phyloP scores from a whole-genome alignment of 2,113 vertebrate genomes.

The Eleginops maclovinus region DNA sequence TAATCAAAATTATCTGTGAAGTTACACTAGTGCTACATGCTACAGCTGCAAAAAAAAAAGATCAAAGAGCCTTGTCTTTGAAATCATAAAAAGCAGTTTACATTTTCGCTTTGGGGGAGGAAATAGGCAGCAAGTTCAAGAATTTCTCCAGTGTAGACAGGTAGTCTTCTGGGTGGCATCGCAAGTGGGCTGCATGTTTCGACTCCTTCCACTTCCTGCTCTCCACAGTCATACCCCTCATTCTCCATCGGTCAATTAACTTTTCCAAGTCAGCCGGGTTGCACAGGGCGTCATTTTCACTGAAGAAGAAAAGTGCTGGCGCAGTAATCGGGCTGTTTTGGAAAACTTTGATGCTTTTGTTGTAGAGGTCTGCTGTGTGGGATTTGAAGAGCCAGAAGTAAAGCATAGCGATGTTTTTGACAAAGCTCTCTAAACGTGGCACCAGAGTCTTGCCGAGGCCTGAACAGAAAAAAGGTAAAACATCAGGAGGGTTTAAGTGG shows the following conservation, averaged over 20 bases:
- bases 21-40: neutral
- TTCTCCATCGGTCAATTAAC: conserved; percentile 60
- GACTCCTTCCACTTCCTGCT: conserved; percentile 74
- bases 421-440: conserved; percentile 60
- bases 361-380: conserved; percentile 60
- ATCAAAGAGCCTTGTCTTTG: neutral
- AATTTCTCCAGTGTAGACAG: conserved; percentile 46
- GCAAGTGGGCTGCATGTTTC: conserved; percentile 63
- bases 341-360: conserved; percentile 49
- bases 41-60: neutral
- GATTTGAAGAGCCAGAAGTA: conserved; percentile 73
- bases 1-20: neutral
- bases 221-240: conserved; percentile 53
- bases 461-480: conserved; percentile 20
- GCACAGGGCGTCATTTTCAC: conserved; percentile 72
- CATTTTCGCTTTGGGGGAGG: neutral
- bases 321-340: conserved; percentile 34
- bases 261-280: conserved; percentile 23
- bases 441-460: conserved; percentile 76
- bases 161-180: conserved; percentile 72
- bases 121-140: conserved; percentile 47
- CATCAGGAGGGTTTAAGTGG: neutral
- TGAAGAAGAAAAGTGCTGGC: conserved; percentile 75
- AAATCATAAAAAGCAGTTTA: neutral
- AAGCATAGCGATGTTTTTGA: conserved; percentile 51